phyloP scores from a whole-genome alignment of 2,797 vertebrate genomes.

The Sebastes matsubarae region DNA sequence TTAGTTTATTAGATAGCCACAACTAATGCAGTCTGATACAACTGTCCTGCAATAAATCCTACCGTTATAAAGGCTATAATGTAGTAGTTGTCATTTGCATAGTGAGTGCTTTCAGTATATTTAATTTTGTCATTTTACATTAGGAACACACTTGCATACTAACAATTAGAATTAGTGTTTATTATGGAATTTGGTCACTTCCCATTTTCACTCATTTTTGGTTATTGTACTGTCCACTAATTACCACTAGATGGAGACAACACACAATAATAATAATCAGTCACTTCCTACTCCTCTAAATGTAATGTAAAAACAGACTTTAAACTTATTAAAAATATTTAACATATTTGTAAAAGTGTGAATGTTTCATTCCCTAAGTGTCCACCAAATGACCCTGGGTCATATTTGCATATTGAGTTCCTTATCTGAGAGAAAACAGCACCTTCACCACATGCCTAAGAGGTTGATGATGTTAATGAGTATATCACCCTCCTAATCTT shows the following conservation, averaged over 20 bases:
- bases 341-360: not conserved
- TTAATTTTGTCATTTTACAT: not conserved
- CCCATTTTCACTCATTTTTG: not conserved
- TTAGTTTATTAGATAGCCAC: not conserved
- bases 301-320: not conserved
- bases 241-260: constrained; percentile 61
- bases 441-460: not conserved
- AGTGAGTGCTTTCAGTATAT: not conserved
- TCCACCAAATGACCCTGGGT: not conserved
- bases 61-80: not conserved
- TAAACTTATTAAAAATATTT: not conserved
- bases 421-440: constrained; percentile 25
- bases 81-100: not conserved
- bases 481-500: not conserved
- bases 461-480: not conserved
- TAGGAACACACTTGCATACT: not conserved
- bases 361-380: not conserved
- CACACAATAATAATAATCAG: not conserved
- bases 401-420: not conserved
- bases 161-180: not conserved
- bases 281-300: not conserved
- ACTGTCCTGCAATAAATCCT: not conserved
- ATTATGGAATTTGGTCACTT: not conserved
- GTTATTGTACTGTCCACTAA: not conserved
- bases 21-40: not conserved